Conservation (phyloP, 2,888 invertebrate species). For the Patella ulyssiponensis region DNA sequence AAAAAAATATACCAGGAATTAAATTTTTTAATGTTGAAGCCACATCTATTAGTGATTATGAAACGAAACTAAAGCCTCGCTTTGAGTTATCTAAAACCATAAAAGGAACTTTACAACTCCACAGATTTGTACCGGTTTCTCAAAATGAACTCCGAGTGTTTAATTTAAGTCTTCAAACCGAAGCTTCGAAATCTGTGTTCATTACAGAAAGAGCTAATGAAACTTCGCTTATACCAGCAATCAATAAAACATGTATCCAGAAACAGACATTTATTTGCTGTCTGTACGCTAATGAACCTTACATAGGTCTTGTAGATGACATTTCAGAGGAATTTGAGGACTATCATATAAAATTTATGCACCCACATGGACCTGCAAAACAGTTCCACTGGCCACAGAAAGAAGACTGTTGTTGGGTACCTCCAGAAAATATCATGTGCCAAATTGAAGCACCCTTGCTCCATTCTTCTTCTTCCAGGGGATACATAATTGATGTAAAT, state of each 20-base stretch:
- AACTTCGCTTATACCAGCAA: background rate
- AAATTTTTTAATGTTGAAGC: constrained; percentile 4
- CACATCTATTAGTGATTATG: background rate
- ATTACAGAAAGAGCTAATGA: too few species aligned
- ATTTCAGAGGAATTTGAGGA: constrained; percentile 16
- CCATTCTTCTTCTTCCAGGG: background rate
- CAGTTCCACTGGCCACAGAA: background rate
- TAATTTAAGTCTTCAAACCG: background rate
- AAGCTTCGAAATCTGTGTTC: background rate
- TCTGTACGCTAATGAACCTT: constrained; percentile 8
- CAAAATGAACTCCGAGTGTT: background rate
- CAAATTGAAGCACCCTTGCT: background rate
- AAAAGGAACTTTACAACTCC: constrained; percentile 6
- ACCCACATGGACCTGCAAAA: background rate
- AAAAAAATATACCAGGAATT: constrained; percentile 14
- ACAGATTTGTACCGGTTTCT: constrained; percentile 12
- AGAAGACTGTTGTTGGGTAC: background rate
- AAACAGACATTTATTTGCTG: background rate
- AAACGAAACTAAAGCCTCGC: background rate
- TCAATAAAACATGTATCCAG: background rate
- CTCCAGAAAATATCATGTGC: background rate
- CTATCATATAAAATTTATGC: background rate
- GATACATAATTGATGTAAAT: background rate
- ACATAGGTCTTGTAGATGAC: constrained; percentile 4
- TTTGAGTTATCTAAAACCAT: constrained; percentile 9